These are phyloP conservation scores for Rhipidura dahli DNA, from an alignment of 2,113 vertebrate genomes.

Conservation along the genomic window DNA sequence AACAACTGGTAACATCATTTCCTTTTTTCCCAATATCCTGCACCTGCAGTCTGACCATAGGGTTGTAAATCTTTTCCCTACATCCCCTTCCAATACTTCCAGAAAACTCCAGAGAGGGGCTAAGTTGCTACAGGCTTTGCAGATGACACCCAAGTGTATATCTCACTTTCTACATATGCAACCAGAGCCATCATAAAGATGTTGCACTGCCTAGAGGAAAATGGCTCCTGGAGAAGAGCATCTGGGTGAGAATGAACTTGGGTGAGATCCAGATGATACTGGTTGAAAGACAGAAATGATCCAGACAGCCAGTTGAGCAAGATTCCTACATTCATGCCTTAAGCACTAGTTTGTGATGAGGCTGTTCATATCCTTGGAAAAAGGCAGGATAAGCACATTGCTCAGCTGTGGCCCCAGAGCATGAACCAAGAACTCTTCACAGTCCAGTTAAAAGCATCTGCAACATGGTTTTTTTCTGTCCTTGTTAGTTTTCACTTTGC, in stretches of 20 bases:
- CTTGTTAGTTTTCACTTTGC: background rate
- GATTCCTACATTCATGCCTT: background rate
- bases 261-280: background rate
- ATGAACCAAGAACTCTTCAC: background rate
- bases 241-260: constrained; percentile 33
- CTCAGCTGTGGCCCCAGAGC: background rate
- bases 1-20: background rate
- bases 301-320: background rate
- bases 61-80: background rate
- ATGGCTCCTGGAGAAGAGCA: constrained; percentile 39
- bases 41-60: background rate
- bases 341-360: background rate
- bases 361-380: background rate
- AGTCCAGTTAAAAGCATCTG: background rate
- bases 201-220: constrained; percentile 22
- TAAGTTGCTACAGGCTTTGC: background rate
- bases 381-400: background rate
- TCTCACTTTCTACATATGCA: constrained; percentile 41
- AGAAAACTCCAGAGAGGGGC: background rate
- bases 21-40: background rate
- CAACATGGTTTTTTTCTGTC: accelerated
- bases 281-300: constrained; percentile 27
- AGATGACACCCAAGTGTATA: constrained; percentile 33
- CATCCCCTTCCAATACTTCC: background rate
- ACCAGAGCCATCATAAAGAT: constrained; percentile 16